Conservation (phyloP, 2,113 vertebrate species). For the Sarotherodon lohbergeri region DNA sequence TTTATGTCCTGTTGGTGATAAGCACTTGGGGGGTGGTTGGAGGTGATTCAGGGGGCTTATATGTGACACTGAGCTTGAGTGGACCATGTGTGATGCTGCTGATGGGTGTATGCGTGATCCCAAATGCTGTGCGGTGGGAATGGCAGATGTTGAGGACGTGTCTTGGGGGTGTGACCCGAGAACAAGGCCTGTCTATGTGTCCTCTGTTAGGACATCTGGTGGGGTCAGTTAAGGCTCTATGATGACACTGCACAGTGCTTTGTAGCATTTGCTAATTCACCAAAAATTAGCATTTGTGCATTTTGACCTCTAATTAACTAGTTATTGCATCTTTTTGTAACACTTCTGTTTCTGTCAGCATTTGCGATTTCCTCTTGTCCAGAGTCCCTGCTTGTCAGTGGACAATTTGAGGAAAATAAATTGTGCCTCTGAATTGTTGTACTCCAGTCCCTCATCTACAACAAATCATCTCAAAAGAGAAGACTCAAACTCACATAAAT, state of each 20-base stretch:
- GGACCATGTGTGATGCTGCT: slow-evolving; percentile 12
- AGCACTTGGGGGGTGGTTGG: slow-evolving; percentile 1
- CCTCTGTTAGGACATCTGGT: slow-evolving; percentile 57
- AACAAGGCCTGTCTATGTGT: slow-evolving; percentile 18
- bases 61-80: slow-evolving; percentile 18
- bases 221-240: slow-evolving; percentile 27
- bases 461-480: slow-evolving; percentile 58
- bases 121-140: neutral
- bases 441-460: slow-evolving; percentile 39
- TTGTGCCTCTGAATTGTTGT: slow-evolving; percentile 26
- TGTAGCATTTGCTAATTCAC: neutral
- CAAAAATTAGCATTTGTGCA: neutral
- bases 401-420: slow-evolving; percentile 44
- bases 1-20: slow-evolving; percentile 25
- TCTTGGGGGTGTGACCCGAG: slow-evolving; percentile 40
- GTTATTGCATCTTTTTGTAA: neutral
- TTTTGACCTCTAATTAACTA: neutral
- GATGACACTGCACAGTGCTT: neutral
- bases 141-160: slow-evolving; percentile 55
- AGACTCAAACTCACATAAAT: slow-evolving; percentile 56
- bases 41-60: neutral
- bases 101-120: slow-evolving; percentile 18
- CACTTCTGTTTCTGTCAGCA: neutral
- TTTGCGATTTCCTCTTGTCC: neutral
- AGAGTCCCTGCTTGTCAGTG: slow-evolving; percentile 21